Conservation (phyloP, 2,113 vertebrate species). For the Cisticola juncidis region DNA sequence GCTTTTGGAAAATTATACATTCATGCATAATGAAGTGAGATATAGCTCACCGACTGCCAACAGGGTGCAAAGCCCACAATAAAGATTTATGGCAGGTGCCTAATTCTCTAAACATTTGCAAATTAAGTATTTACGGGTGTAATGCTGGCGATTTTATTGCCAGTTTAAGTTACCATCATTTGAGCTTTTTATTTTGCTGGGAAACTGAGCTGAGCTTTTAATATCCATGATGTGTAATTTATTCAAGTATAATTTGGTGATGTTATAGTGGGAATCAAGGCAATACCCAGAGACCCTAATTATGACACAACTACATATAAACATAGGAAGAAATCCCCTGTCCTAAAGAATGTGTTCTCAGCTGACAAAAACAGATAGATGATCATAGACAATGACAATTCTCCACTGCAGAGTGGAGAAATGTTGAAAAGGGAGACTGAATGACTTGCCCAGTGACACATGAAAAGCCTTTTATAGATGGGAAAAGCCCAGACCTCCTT, state of each 20-base stretch:
- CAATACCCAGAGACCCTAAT: conserved; percentile 7
- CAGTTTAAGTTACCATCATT: conserved; percentile 57
- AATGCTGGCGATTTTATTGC: conserved; percentile 57
- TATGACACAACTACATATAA: neutral
- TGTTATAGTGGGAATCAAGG: conserved; percentile 8
- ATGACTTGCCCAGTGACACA: neutral
- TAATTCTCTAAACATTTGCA: conserved; percentile 66
- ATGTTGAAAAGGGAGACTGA: neutral
- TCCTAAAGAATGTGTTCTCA: neutral
- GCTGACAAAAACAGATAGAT: neutral
- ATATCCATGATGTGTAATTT: conserved; percentile 44
- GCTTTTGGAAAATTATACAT: conserved; percentile 66
- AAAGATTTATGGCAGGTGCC: conserved; percentile 63
- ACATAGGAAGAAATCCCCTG: neutral
- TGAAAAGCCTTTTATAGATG: neutral
- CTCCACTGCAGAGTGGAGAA: neutral
- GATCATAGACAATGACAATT: neutral
- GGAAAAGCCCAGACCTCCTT: neutral
- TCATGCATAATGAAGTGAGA: conserved; percentile 64
- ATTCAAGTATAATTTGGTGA: conserved; percentile 39
- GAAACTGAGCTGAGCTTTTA: conserved; percentile 51
- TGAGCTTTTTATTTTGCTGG: conserved; percentile 24
- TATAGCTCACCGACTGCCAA: conserved; percentile 48
- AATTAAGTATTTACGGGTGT: conserved; percentile 59
- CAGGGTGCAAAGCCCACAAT: conserved; percentile 50